phyloP scores from a whole-genome alignment of 2,888 invertebrate species.

The Rutpela maculata region DNA sequence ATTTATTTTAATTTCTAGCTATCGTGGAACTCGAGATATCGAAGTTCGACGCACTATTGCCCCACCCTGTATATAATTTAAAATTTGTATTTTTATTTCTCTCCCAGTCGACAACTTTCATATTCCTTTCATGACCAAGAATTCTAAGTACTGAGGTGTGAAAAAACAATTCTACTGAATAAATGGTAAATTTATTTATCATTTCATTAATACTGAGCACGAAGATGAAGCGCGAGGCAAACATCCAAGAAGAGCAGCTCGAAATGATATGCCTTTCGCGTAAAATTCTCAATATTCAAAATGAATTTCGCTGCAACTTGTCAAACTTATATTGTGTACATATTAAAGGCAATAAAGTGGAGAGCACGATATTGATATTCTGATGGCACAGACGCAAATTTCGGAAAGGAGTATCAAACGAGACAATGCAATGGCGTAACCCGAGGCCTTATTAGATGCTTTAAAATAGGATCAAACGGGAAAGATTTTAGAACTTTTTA shows the following conservation, averaged over 20 bases:
- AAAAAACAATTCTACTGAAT: not conserved
- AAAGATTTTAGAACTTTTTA: not conserved
- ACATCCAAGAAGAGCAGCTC: slow-evolving; percentile 28
- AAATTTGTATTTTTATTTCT: no score
- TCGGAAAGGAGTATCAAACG: not conserved
- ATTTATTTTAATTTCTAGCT: no score
- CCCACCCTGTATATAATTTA: no score
- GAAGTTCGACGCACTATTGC: no score
- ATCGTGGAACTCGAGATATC: no score
- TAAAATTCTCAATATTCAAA: slow-evolving; percentile 70
- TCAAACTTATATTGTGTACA: slow-evolving; percentile 71
- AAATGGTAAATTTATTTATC: not conserved
- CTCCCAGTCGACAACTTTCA: no score
- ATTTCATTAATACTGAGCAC: not conserved
- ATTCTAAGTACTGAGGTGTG: not conserved
- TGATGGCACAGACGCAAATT: slow-evolving; percentile 14
- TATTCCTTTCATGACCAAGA: not conserved
- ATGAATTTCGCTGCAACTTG: slow-evolving; percentile 70
- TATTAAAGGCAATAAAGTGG: slow-evolving; percentile 71
- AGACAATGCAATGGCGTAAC: slow-evolving; percentile 14
- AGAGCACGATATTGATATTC: slow-evolving; percentile 65
- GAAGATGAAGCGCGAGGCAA: not conserved
- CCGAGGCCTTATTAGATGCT: slow-evolving; percentile 4
- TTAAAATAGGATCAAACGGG: not conserved
- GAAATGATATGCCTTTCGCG: slow-evolving; percentile 65